These are phyloP conservation scores for Momotus momota DNA, from an alignment of 2,797 vertebrate species.

Conservation along the genomic window DNA sequence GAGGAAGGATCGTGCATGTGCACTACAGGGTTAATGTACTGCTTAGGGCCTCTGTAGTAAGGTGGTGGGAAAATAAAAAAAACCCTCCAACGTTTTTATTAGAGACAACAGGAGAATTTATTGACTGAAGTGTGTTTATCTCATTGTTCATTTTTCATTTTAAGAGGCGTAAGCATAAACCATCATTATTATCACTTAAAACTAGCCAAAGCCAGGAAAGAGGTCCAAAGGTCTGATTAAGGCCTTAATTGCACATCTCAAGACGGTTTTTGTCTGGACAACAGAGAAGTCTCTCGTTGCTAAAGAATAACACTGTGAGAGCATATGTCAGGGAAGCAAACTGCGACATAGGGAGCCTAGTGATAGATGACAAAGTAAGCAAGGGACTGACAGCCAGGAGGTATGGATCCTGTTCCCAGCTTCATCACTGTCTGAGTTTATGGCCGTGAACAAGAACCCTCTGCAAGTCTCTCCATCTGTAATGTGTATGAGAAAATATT, in stretches of 20 bases:
- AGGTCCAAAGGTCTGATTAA: not conserved
- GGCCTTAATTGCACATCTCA: not conserved
- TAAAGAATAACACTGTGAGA: not conserved
- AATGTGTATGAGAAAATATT: not conserved
- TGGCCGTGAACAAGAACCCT: not conserved
- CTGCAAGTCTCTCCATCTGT: not conserved
- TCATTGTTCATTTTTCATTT: not conserved
- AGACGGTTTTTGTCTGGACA: constrained; percentile 12
- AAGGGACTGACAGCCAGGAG: not conserved
- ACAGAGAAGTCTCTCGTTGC: not conserved
- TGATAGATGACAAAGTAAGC: not conserved
- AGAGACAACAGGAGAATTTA: not conserved
- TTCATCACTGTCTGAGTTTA: not conserved
- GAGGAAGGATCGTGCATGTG: not conserved
- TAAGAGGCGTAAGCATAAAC: not conserved
- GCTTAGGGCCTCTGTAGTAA: not conserved
- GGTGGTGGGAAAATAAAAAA: not conserved
- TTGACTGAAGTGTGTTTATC: constrained; percentile 19
- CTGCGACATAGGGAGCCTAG: not conserved
- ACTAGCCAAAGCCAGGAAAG: not conserved
- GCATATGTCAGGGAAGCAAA: not conserved
- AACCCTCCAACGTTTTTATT: not conserved
- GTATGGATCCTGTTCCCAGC: not conserved
- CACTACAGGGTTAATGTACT: not conserved
- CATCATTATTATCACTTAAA: not conserved